Percentiles rank a stretch among this genome's conserved stretches.
Evolutionary conservation across 2,113 vertebrate genomes (phyloP).

Genomic region (Protomyctophum bolini): DNA sequence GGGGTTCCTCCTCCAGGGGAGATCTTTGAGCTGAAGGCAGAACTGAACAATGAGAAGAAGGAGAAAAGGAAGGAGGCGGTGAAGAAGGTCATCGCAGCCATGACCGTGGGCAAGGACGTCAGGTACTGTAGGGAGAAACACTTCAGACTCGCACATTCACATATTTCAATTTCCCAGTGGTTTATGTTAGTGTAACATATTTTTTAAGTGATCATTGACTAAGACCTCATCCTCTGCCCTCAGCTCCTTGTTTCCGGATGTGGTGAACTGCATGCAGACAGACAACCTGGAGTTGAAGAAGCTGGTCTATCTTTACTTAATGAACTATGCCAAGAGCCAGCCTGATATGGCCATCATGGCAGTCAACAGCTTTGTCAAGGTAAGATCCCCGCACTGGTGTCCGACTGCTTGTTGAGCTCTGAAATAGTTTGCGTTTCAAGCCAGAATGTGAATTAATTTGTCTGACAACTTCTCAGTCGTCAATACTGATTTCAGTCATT

Average conservation of each 20-base stretch:
- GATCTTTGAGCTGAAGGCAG: slow-evolving; percentile 98
- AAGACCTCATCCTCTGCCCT: slow-evolving; percentile 8
- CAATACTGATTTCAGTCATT: no score
- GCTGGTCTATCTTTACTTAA: slow-evolving; percentile 96
- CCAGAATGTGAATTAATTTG: no score
- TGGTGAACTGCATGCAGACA: slow-evolving; percentile 99
- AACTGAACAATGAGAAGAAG: slow-evolving; percentile 99
- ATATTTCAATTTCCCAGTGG: not conserved
- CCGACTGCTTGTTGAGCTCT: no score
- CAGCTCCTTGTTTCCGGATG: slow-evolving; percentile 96
- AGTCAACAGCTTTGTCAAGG: slow-evolving; percentile 99
- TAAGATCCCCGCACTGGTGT: slow-evolving; percentile 45
- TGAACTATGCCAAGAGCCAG: slow-evolving; percentile 99
- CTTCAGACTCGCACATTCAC: not conserved
- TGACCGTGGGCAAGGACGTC: slow-evolving; percentile 98
- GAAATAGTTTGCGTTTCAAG: no score
- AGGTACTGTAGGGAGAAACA: slow-evolving; percentile 79
- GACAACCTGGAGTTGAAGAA: slow-evolving; percentile 99
- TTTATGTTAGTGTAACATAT: not conserved
- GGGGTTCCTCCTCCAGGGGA: slow-evolving; percentile 81
- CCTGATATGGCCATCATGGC: slow-evolving; percentile 99
- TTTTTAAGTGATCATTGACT: not conserved
- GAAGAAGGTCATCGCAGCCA: slow-evolving; percentile 97
- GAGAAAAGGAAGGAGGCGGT: slow-evolving; percentile 98
- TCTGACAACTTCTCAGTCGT: no score